phyloP scores from a whole-genome alignment of 53 echinoderm and acorn worm species.

The Paracentrotus lividus region DNA sequence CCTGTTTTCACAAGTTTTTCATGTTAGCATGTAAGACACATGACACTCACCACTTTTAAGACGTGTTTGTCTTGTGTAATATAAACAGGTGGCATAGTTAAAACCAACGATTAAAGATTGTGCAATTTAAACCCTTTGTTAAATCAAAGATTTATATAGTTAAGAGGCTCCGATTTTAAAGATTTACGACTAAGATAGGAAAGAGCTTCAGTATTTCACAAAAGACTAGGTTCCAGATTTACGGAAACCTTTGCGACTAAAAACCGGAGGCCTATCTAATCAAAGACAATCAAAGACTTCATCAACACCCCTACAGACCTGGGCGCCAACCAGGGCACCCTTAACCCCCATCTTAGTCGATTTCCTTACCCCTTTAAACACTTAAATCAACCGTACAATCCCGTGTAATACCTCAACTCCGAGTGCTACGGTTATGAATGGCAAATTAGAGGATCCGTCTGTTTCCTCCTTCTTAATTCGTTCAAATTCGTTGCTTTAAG shows the following conservation, averaged over 20 bases:
- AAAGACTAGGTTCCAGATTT: background rate
- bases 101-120: background rate
- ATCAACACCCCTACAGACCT: background rate
- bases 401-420: background rate
- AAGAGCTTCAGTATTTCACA: background rate
- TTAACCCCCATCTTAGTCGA: constrained; percentile 38
- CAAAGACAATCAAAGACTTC: constrained; percentile 4
- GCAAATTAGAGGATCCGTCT: background rate
- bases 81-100: background rate
- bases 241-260: background rate
- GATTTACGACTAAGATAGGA: background rate
- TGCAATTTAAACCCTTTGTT: background rate
- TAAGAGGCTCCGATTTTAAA: background rate
- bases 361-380: constrained; percentile 38
- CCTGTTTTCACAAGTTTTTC: too few relatives aligned
- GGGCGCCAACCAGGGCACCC: constrained; percentile 30
- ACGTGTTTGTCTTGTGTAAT: background rate
- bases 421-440: background rate
- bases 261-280: background rate
- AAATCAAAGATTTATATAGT: background rate
- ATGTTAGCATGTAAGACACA: background rate
- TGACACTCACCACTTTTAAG: too few relatives aligned
- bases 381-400: constrained; percentile 1
- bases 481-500: constrained; percentile 4
- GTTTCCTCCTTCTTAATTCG: background rate